Evolutionary conservation across 2,797 vertebrate genomes (phyloP).

Genomic region (Macropus fuliginosus): DNA sequence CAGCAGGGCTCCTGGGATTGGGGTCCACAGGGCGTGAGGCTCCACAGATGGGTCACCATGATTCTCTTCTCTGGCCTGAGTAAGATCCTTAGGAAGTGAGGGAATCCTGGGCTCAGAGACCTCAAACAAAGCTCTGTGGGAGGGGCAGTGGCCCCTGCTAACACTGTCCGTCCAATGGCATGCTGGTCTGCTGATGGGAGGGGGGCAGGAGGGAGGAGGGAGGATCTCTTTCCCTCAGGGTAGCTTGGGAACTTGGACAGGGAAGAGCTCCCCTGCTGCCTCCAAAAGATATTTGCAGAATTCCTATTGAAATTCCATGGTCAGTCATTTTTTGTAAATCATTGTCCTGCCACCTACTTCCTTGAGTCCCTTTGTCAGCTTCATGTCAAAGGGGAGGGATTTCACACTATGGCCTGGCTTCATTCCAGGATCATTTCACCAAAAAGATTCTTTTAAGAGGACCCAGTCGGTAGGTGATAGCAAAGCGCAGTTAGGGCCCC

Average conservation of each 20-base stretch:
- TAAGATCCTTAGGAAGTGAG: not conserved
- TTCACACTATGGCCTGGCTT: not conserved
- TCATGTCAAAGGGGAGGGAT: not conserved
- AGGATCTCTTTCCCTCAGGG: not conserved
- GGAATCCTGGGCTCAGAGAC: not conserved
- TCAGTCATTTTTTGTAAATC: not conserved
- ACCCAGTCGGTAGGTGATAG: too few relatives aligned
- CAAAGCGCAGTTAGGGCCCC: too few relatives aligned
- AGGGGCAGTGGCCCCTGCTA: too few relatives aligned
- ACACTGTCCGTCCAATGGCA: too few relatives aligned
- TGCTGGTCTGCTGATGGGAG: not conserved
- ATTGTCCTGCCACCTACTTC: too few relatives aligned
- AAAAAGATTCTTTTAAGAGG: not conserved
- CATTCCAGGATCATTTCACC: not conserved
- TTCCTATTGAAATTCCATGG: not conserved
- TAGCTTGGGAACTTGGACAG: not conserved
- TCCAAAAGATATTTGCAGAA: not conserved
- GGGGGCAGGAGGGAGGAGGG: not conserved
- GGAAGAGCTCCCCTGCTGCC: too few relatives aligned
- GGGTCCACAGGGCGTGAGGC: not conserved
- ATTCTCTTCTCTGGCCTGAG: not conserved
- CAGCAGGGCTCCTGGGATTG: fast-evolving
- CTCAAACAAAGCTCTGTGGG: too few relatives aligned
- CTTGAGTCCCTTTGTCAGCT: not conserved
- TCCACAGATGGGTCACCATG: not conserved